Conservation (phyloP, 1,140 invertebrate genomes). For the Rhynchophorus ferrugineus region DNA sequence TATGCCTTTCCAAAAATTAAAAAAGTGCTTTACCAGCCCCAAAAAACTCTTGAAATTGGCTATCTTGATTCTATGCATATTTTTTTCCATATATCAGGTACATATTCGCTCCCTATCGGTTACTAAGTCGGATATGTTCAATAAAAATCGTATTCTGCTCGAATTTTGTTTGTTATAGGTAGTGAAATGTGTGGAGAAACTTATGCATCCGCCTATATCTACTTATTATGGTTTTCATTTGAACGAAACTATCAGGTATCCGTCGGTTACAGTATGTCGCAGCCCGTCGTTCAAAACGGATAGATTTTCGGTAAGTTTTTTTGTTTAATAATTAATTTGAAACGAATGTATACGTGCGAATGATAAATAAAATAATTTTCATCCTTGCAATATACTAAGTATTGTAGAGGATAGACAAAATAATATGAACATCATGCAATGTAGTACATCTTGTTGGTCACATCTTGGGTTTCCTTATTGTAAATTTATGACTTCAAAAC, state of each 20-base stretch:
- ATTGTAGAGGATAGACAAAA: too few species aligned
- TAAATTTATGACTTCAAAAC: too few species aligned
- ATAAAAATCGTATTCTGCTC: not conserved
- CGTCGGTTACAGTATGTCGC: constrained; percentile 54
- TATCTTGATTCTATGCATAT: constrained; percentile 40
- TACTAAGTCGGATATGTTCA: not conserved
- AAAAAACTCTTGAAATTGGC: constrained; percentile 42
- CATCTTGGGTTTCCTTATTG: not conserved
- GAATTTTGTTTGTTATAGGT: constrained; percentile 38
- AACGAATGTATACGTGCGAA: too few species aligned
- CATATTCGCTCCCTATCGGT: not conserved
- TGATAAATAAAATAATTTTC: too few species aligned
- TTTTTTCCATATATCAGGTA: constrained; percentile 37
- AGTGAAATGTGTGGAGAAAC: constrained; percentile 47
- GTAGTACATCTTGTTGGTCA: too few species aligned
- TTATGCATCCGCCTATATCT: constrained; percentile 50
- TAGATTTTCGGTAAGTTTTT: constrained; percentile 44
- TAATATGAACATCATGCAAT: too few species aligned
- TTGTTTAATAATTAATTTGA: too few species aligned
- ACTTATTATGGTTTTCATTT: constrained; percentile 55
- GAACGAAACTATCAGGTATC: constrained; percentile 54
- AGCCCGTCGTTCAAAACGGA: constrained; percentile 52
- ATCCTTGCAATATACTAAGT: too few species aligned
- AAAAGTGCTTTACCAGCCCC: constrained; percentile 40
- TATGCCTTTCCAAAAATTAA: constrained; percentile 31